Evolutionary conservation across 2,888 invertebrate species (phyloP), one percentile per base, ranked within the genome.

Genomic region (Tenthredo mesomela): DNA sequence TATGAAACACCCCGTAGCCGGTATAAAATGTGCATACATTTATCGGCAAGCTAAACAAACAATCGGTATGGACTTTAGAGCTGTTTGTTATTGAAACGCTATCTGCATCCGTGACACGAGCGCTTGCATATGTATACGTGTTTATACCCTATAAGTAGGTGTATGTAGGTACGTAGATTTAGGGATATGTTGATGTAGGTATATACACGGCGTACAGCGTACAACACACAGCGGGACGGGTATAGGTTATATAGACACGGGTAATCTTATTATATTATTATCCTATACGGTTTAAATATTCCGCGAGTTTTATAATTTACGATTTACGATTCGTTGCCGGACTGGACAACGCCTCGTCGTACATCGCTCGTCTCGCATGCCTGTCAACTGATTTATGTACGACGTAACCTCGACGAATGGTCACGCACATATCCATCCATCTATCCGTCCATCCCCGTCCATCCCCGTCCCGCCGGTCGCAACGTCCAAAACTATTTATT

Each of bases 371-470:
- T 85, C 86, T 82, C 87, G 88, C 87, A 89, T 87, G 86, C 86
- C 87, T 86, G 87, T 86, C 87, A 89, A 88, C 89, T 93, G 93
- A 93, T 93, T 93, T 93, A 93, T 92, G 92, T 89, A 87, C 90
- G 90, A 93, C 92, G 91, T 93, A 92, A 92, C 91, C 91, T 92
- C 91, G 91, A 92, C 93, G 92, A 93, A 92, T 92, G 92, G 92
- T 87, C 86, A 43, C 82, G 82, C 82, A 47, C 82, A 67, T 70
- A 86, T 88, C 86, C 87, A 88, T 89, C 88, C 91, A 87, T 90
- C 88, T 88, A 86, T 88, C 87, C 88, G 87, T 86, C 86, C 88
- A 85, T 87, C 86, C 86, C 88, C 91, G 85, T 88, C 86, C 87
- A 88, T 89, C 88, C 91, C 84, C 54, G 7, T 54, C 54, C 86